Evolutionary conservation across 2,113 vertebrate genomes (phyloP), one percentile per base, ranked within the genome.

Genomic region (Nettapus auritus): DNA sequence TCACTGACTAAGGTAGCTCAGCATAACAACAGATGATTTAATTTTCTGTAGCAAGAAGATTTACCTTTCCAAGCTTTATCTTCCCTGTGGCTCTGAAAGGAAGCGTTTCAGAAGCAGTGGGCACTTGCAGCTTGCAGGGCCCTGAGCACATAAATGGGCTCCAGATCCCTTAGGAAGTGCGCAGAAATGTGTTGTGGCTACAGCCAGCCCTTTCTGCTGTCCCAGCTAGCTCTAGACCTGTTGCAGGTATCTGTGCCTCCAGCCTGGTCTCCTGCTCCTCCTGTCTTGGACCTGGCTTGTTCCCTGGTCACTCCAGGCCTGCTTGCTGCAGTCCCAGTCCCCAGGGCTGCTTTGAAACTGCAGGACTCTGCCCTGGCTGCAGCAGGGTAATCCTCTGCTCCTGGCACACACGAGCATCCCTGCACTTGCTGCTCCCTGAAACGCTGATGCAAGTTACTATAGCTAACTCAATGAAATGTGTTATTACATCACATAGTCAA

Each of bases 361-460:
- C 0, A 0, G 46, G 29, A 48, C 13, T 23, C 18, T 1, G 1
- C 10, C 13, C 69, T 20, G 31, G 3, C 29, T 36, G 36, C 3
- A 2, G 19, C 0, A 0, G 5, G 4, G 19, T 14, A 68, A 42
- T 8, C 26, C 40, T 68, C 46, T 29, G 40, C 26, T 67, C 31
- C n/a, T 2, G 3, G n/a, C 22, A 29, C 7, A 14, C 2, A 8
- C 6, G 21, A 52, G 68, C 40, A 68, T 34, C 13, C 19, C 16
- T 0, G 0, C 33, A 34, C 20, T 33, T 0, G 0, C 42, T 57
- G 19, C 23, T 52, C 9, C 15, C 36, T 40, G 11, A 33, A 0
- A 3, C 13, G 9, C 13, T 9, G 33, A 21, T 38, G 63, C 17
- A 17, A n/a, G 18, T 21, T 34, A 36, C 25, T 48, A 11, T 13